phyloP scores from a whole-genome alignment of 2,113 vertebrate genomes.

The Turnix velox region DNA sequence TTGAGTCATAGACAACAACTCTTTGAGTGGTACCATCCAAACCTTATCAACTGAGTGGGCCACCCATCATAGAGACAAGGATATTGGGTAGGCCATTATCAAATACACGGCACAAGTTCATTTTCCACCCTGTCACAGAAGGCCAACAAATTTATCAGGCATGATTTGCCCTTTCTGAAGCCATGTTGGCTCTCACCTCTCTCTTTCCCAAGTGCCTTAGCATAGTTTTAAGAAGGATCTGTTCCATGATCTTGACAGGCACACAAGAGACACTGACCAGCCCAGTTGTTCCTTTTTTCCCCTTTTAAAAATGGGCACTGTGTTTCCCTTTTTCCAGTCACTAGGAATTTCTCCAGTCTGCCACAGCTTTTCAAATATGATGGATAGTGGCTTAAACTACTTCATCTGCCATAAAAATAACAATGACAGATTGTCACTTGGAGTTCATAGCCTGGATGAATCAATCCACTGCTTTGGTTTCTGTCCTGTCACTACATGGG shows the following conservation, averaged over 20 bases:
- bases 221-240: not conserved
- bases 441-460: not conserved
- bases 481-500: not conserved
- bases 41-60: not conserved
- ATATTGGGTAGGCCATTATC: not conserved
- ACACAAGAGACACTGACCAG: not conserved
- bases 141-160: not conserved
- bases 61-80: not conserved
- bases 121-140: not conserved
- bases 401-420: not conserved
- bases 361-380: not conserved
- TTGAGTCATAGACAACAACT: not conserved
- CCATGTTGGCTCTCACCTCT: not conserved
- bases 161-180: not conserved
- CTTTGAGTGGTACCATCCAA: not conserved
- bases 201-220: not conserved
- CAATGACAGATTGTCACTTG: not conserved
- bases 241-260: not conserved
- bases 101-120: not conserved
- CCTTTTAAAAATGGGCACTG: not conserved
- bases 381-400: not conserved
- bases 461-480: not conserved
- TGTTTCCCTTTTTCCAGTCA: not conserved
- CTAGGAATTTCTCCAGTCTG: not conserved
- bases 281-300: not conserved